Evolutionary conservation across 2,888 invertebrate species (phyloP).

Genomic region (Eupeodes latifasciatus): DNA sequence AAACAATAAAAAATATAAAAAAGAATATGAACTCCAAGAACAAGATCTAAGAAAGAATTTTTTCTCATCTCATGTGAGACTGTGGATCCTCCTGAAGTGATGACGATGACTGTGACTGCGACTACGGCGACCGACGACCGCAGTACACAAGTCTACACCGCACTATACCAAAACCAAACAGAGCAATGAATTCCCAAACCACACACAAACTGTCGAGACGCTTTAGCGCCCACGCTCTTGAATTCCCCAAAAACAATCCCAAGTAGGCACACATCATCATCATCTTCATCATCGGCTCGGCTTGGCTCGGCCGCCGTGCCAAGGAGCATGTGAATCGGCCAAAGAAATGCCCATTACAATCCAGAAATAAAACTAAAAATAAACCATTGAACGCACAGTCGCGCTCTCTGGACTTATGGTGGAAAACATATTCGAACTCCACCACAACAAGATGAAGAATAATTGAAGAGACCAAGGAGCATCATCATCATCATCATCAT

Average conservation of each 20-base stretch:
- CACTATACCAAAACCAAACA: constrained; percentile 38
- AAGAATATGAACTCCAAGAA: constrained; percentile 61
- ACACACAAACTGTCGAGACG: constrained; percentile 76
- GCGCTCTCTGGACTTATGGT: not conserved
- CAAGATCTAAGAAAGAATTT: constrained; percentile 65
- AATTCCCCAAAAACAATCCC: constrained; percentile 73
- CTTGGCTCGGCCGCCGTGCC: constrained; percentile 53
- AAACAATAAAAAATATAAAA: constrained; percentile 49
- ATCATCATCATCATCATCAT: constrained; percentile 61
- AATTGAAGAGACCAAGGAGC: constrained; percentile 74
- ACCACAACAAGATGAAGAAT: constrained; percentile 73
- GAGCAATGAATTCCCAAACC: constrained; percentile 73
- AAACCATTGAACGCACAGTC: constrained; percentile 29
- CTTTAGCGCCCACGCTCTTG: constrained; percentile 76
- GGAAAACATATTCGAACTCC: constrained; percentile 58
- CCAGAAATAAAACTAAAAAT: constrained; percentile 29
- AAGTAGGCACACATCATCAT: constrained; percentile 70
- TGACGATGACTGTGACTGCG: not conserved
- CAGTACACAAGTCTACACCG: constrained; percentile 2
- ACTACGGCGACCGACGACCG: constrained; percentile 16
- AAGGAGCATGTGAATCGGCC: constrained; percentile 72
- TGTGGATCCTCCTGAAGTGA: constrained; percentile 22
- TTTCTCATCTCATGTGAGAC: constrained; percentile 66
- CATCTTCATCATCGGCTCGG: constrained; percentile 62
- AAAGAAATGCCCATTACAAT: constrained; percentile 49